Conservation (phyloP, 2,113 vertebrate species). For the Sialia sialis region DNA sequence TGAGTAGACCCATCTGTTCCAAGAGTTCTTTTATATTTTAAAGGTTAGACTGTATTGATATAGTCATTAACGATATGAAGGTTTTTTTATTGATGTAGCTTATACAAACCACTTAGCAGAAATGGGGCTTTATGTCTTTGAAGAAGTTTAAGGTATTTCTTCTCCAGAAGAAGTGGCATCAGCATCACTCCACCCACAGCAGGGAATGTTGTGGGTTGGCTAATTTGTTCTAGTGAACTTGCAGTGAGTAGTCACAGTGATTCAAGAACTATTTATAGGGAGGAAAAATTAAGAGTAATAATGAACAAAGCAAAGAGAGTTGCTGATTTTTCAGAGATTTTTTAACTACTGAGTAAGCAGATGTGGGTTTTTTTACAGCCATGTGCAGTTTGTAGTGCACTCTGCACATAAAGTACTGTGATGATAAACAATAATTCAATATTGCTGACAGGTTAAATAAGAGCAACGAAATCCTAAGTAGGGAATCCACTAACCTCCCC, state of each 20-base stretch:
- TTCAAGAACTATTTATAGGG: not conserved
- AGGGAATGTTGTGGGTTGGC: not conserved
- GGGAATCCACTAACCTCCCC: not conserved
- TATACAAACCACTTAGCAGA: not conserved
- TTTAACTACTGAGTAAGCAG: not conserved
- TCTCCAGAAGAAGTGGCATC: not conserved
- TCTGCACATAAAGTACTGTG: not conserved
- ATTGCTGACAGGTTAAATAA: not conserved
- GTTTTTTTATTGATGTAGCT: not conserved
- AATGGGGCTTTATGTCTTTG: not conserved
- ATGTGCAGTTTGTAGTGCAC: not conserved
- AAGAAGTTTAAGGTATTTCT: not conserved
- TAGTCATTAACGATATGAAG: not conserved
- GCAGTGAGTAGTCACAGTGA: not conserved
- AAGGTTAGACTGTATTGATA: not conserved
- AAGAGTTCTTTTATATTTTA: not conserved
- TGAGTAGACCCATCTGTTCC: not conserved
- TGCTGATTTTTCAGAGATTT: not conserved
- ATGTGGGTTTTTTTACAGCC: not conserved
- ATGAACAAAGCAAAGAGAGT: not conserved
- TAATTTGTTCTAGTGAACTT: not conserved
- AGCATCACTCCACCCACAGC: not conserved
- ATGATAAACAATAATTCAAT: not conserved
- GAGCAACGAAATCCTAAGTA: not conserved
- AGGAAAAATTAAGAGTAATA: not conserved